Evolutionary conservation across 2,888 invertebrate genomes (phyloP), one percentile per base, ranked within the genome.

Genomic region (Euphydryas editha): DNA sequence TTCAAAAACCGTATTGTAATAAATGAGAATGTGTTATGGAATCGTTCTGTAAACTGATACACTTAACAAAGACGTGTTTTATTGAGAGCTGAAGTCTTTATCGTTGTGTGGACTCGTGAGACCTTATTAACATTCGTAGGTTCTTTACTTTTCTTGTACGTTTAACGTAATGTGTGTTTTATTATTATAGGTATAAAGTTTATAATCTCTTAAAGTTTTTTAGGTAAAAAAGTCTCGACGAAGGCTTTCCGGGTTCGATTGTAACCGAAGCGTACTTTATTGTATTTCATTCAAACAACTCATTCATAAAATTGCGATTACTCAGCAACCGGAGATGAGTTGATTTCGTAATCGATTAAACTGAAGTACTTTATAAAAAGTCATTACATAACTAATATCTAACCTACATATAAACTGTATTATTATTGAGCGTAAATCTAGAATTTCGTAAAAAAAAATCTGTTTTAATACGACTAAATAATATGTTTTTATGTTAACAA

Each of bases 231-330:
- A 15, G 81, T 75, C 79, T 76, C 73, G 77, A 81, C 83, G 83
- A 81, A 81, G 79, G 78, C 80, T 84, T 83, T 84, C 78, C 79
- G 82, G 81, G 77, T 80, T 81, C 82, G 75, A 81, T 80, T 79
- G 77, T 78, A 75, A 76, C 73, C 78, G 74, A 77, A 76, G 75
- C 78, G 79, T 82, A 82, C 87, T 88, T 89, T 88, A 88, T 86
- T 84, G 83, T 85, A 81, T 87, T 88, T 86, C 88, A 89, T 92
- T 90, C 87, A 88, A 91, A 86, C 86, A 88, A 87, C 82, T 90
- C 90, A 91, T 92, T 91, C 91, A 91, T 90, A 90, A 90, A 91
- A 92, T 90, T 90, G 88, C 85, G 84, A 85, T 82, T 85, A 76
- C 80, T 80, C 79, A 80, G 84, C 82, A 87, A 87, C 82, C 81